phyloP scores from a whole-genome alignment of 2,113 vertebrate species.

The Panthera uncia region DNA sequence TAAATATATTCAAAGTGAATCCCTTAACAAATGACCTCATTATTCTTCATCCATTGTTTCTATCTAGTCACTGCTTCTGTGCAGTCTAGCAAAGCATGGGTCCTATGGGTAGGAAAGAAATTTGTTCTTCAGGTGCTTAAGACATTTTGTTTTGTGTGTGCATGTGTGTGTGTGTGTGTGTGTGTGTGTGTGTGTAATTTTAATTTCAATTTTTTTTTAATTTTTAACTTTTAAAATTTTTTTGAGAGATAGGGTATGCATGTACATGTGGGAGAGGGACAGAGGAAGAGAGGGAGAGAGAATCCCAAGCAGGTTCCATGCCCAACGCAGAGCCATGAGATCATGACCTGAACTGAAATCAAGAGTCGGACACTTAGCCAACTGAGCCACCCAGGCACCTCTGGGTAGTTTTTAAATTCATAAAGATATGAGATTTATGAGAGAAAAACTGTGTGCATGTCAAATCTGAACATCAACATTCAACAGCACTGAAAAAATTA shows the following conservation, averaged over 20 bases:
- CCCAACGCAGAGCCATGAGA: too few relatives aligned
- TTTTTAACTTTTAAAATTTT: too few relatives aligned
- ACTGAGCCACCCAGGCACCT: too few relatives aligned
- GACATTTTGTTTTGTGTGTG: not conserved
- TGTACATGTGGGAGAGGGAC: too few relatives aligned
- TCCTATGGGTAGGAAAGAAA: not conserved
- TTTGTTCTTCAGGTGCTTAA: not conserved
- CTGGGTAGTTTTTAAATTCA: not conserved
- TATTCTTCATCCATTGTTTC: not conserved
- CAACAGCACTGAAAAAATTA: not conserved
- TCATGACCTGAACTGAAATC: too few relatives aligned
- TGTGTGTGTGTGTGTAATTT: too few relatives aligned
- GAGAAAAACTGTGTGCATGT: not conserved
- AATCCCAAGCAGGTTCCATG: too few relatives aligned
- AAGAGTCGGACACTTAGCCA: too few relatives aligned
- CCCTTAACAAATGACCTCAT: not conserved
- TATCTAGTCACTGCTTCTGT: not conserved
- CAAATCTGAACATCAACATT: not conserved
- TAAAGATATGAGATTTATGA: not conserved
- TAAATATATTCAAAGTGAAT: constrained; percentile 30
- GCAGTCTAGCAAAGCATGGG: not conserved
- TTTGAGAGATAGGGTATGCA: too few relatives aligned
- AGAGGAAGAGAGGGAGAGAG: too few relatives aligned
- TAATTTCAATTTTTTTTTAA: too few relatives aligned
- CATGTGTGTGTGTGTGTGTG: too few relatives aligned